These are phyloP conservation scores for Oriolus oriolus DNA, from an alignment of 2,113 vertebrate species.

Conservation along the genomic window DNA sequence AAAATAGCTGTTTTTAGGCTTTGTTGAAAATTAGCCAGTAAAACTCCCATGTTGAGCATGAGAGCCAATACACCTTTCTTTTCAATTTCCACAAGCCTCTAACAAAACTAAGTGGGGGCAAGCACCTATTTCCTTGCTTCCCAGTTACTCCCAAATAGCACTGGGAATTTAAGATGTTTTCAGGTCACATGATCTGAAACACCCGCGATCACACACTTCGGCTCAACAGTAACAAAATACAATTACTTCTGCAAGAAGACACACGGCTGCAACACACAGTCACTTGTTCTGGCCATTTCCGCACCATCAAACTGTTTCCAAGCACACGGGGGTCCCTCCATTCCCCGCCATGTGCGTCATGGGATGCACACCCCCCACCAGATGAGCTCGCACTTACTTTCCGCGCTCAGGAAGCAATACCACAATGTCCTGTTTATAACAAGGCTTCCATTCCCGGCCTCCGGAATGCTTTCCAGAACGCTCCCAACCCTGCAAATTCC, in stretches of 20 bases:
- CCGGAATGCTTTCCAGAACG: accelerated
- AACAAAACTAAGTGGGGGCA: not conserved
- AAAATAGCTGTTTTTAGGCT: not conserved
- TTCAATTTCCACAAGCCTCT: not conserved
- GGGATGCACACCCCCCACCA: not conserved
- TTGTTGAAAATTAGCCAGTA: not conserved
- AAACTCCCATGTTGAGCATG: not conserved
- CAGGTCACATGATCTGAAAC: not conserved
- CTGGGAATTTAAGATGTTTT: not conserved
- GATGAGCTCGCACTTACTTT: not conserved
- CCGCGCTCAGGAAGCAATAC: not conserved
- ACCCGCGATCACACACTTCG: accelerated
- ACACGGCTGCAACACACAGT: accelerated
- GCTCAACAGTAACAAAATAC: not conserved
- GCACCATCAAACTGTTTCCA: accelerated
- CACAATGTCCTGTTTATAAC: accelerated
- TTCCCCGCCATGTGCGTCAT: accelerated
- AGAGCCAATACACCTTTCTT: not conserved
- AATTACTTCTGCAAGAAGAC: not conserved
- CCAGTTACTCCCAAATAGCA: not conserved
- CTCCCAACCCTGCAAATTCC: accelerated
- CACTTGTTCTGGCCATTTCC: accelerated
- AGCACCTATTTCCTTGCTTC: not conserved
- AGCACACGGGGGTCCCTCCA: accelerated
- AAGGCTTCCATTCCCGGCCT: not conserved